phyloP scores from a whole-genome alignment of 1,140 invertebrate genomes.

The Battus philenor region DNA sequence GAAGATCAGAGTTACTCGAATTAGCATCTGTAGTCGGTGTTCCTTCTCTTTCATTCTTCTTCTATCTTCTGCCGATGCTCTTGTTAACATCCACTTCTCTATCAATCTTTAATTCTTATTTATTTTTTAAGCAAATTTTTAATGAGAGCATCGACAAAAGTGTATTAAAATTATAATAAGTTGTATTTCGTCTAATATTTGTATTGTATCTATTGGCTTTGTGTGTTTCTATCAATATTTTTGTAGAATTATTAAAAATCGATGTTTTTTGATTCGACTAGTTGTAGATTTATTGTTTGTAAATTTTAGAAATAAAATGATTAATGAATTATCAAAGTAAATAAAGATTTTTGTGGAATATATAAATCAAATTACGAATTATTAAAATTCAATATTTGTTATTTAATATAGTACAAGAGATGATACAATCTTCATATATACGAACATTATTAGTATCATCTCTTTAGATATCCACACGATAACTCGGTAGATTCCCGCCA shows the following conservation, averaged over 20 bases:
- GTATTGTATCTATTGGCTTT: constrained; percentile 7
- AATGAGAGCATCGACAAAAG: neutral
- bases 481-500: too few species aligned
- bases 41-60: constrained; percentile 71
- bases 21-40: constrained; percentile 68
- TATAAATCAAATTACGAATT: too few species aligned
- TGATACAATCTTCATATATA: too few species aligned
- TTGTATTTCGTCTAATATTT: too few species aligned
- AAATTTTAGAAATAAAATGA: too few species aligned
- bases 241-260: neutral
- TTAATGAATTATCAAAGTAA: too few species aligned
- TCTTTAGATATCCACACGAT: too few species aligned
- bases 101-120: neutral
- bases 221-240: constrained; percentile 7
- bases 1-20: constrained; percentile 45
- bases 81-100: constrained; percentile 20
- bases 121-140: neutral
- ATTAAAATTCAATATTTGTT: too few species aligned
- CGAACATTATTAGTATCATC: too few species aligned
- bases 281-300: neutral
- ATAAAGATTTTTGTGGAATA: too few species aligned
- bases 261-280: neutral
- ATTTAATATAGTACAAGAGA: too few species aligned
- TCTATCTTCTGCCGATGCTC: constrained; percentile 32
- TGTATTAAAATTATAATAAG: too few species aligned